These are phyloP conservation scores for Caenorhabditis wallacei DNA, from an alignment of 2,888 invertebrate genomes.

Conservation along the genomic window DNA sequence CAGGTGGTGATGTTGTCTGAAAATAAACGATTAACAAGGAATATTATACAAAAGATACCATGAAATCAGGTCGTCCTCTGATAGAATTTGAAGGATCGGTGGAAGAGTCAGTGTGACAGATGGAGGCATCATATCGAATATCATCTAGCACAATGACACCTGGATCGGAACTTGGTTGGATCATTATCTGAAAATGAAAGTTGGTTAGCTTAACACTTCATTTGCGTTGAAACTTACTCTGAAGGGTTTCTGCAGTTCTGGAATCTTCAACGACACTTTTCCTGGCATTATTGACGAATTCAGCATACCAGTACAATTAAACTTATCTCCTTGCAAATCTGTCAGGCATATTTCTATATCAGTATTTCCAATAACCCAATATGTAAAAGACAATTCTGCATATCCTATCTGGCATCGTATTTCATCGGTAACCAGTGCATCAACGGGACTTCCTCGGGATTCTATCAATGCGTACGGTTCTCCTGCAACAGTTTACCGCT, in stretches of 20 bases:
- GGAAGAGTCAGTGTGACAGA: conserved; percentile 61
- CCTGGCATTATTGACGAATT: conserved; percentile 80
- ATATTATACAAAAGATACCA: conserved; percentile 31
- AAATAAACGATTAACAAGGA: neutral
- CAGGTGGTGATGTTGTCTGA: conserved; percentile 57
- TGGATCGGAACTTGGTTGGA: conserved; percentile 74
- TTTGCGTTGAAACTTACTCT: conserved; percentile 65
- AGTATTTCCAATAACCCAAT: conserved; percentile 80
- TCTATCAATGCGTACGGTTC: conserved; percentile 81
- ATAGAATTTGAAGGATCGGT: neutral
- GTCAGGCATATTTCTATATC: conserved; percentile 81
- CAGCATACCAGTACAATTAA: conserved; percentile 82
- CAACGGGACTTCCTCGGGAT: conserved; percentile 76
- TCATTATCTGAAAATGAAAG: conserved; percentile 78
- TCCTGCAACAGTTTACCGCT: conserved; percentile 51
- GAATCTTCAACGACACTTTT: conserved; percentile 81
- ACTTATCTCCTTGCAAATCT: conserved; percentile 72
- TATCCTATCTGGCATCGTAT: conserved; percentile 76
- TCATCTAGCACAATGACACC: conserved; percentile 81
- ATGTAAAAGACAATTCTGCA: conserved; percentile 79
- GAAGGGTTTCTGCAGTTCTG: conserved; percentile 78
- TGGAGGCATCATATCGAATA: conserved; percentile 78
- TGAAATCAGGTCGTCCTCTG: conserved; percentile 66
- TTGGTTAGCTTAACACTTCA: no score
- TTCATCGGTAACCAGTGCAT: conserved; percentile 76